phyloP scores from a whole-genome alignment of 1,140 invertebrate genomes.

The Aleiodes sp. region DNA sequence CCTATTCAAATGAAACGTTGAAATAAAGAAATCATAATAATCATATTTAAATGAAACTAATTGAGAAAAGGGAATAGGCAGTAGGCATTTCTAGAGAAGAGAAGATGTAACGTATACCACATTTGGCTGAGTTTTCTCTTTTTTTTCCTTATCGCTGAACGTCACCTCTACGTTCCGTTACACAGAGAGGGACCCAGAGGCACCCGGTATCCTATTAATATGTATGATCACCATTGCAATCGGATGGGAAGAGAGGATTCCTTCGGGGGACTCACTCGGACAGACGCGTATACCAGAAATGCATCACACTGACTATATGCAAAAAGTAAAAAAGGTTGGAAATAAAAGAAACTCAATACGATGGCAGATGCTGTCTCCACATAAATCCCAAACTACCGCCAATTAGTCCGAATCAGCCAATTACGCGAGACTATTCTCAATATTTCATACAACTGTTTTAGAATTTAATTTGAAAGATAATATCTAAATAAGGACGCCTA shows the following conservation, averaged over 20 bases:
- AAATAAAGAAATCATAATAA: too few species aligned
- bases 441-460: background rate
- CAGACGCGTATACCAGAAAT: constrained; percentile 13
- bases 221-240: constrained; percentile 55
- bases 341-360: background rate
- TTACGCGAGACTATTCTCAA: constrained; percentile 35
- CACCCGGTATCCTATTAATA: constrained; percentile 53
- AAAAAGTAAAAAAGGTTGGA: background rate
- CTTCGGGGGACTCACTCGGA: constrained; percentile 39
- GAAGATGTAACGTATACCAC: background rate
- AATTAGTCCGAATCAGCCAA: constrained; percentile 52
- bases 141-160: constrained; percentile 5
- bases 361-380: constrained; percentile 52
- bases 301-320: constrained; percentile 4
- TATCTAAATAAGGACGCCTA: constrained; percentile 1
- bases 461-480: constrained; percentile 20
- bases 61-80: background rate
- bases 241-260: constrained; percentile 43
- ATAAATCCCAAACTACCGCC: constrained; percentile 50
- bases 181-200: constrained; percentile 16
- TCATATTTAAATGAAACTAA: too few species aligned
- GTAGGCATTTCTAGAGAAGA: background rate
- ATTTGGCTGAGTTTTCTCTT: background rate
- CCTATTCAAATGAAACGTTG: constrained; percentile 1
- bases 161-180: constrained; percentile 42